phyloP scores from a whole-genome alignment of 2,797 vertebrate genomes.

The Chaunax sp. region DNA sequence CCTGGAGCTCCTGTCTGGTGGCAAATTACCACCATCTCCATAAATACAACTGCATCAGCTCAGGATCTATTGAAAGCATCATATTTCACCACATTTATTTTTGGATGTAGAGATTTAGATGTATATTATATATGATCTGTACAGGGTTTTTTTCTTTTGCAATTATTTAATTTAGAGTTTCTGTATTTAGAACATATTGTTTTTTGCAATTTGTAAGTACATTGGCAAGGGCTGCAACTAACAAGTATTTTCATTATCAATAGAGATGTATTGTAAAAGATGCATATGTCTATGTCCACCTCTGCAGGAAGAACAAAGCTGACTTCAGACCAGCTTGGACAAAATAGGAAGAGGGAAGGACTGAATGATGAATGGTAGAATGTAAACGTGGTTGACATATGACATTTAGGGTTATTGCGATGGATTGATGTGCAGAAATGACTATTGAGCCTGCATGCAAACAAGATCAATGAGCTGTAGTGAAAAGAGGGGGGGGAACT shows the following conservation, averaged over 20 bases:
- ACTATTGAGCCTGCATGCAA: too few relatives aligned
- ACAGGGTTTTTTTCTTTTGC: too few relatives aligned
- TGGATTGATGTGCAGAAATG: slow-evolving; percentile 6
- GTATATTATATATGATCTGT: too few relatives aligned
- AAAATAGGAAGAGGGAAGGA: slow-evolving; percentile 4
- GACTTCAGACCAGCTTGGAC: slow-evolving; percentile 76
- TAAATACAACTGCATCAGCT: background rate
- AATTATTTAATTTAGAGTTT: background rate
- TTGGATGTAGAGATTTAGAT: too few relatives aligned
- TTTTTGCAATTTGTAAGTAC: background rate
- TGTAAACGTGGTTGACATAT: slow-evolving; percentile 3
- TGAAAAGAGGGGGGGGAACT: background rate
- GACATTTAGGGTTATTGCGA: slow-evolving; percentile 9
- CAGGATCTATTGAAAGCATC: background rate
- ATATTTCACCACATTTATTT: too few relatives aligned
- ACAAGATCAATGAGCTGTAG: slow-evolving; percentile 27
- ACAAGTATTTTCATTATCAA: background rate
- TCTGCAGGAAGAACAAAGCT: slow-evolving; percentile 73
- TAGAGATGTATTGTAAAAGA: background rate
- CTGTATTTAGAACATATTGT: background rate
- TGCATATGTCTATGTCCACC: slow-evolving; percentile 74
- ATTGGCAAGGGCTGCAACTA: background rate
- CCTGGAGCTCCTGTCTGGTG: background rate
- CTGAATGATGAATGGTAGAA: slow-evolving; percentile 20
- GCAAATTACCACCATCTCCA: slow-evolving; percentile 8